These are phyloP conservation scores for Aphidius ervi DNA, from an alignment of 1,140 invertebrate genomes.

Conservation along the genomic window DNA sequence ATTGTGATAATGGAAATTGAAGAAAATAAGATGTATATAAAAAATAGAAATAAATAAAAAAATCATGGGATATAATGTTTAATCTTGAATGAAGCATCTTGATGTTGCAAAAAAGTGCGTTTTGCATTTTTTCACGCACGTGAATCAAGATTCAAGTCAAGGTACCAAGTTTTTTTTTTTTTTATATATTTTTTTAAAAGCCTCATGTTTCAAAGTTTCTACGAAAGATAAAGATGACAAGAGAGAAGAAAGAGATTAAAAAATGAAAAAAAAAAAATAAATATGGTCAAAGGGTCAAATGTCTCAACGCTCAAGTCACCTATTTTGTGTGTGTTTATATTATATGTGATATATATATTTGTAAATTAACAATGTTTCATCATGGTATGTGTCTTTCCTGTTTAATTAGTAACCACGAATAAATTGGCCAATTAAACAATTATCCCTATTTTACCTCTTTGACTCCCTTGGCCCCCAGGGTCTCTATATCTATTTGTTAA, in stretches of 20 bases:
- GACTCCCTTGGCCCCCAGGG: too few relatives aligned
- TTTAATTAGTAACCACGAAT: conserved; percentile 24
- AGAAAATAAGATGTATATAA: background rate
- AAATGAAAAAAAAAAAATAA: background rate
- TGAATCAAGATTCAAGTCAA: conserved; percentile 8
- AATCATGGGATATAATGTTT: conserved; percentile 3
- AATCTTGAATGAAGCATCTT: background rate
- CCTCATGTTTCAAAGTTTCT: conserved; percentile 12
- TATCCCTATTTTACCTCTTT: background rate
- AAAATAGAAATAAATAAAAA: background rate
- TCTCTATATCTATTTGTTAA: too few relatives aligned
- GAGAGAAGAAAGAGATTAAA: background rate
- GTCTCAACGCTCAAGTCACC: background rate
- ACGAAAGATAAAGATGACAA: background rate
- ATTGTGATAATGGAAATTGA: background rate
- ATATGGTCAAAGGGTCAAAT: conserved; percentile 10
- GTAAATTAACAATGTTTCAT: conserved; percentile 18
- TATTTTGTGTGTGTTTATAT: background rate
- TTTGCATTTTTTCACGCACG: conserved; percentile 17
- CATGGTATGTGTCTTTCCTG: conserved; percentile 14
- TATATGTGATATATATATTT: conserved; percentile 7
- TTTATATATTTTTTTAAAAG: background rate
- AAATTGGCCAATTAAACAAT: conserved; percentile 26
- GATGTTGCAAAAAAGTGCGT: background rate
- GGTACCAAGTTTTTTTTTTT: conserved; percentile 13